Evolutionary conservation across 2,888 invertebrate genomes (phyloP).

Genomic region (Fragum fragum): DNA sequence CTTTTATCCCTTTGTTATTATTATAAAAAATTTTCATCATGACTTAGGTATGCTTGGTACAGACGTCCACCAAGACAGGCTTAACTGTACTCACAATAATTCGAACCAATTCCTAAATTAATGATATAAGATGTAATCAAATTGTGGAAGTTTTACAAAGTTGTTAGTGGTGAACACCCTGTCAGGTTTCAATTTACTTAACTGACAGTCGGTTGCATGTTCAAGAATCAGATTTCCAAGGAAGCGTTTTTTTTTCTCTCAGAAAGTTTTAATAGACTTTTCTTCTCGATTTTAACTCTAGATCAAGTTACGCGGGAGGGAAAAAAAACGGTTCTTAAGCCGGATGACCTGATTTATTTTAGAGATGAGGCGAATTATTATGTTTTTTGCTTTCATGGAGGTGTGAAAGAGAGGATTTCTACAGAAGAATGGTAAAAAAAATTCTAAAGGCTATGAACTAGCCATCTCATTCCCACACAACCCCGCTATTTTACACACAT

Average conservation of each 20-base stretch:
- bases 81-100: too few species aligned
- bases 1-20: too few species aligned
- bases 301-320: not conserved
- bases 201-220: slow-evolving; percentile 24
- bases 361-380: too few species aligned
- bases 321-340: not conserved
- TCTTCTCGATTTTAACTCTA: slow-evolving; percentile 6
- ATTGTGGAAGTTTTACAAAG: not conserved
- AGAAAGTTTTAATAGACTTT: slow-evolving; percentile 26
- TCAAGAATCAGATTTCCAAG: slow-evolving; percentile 14
- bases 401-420: too few species aligned
- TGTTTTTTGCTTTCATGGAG: too few species aligned
- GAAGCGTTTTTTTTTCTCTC: slow-evolving; percentile 3
- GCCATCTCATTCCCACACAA: too few species aligned
- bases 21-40: too few species aligned
- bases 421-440: too few species aligned
- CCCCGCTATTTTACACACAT: too few species aligned
- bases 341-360: slow-evolving; percentile 8
- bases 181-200: slow-evolving; percentile 22
- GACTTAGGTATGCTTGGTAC: too few species aligned
- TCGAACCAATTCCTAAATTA: not conserved
- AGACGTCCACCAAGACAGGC: too few species aligned
- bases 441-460: too few species aligned
- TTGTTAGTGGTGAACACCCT: not conserved
- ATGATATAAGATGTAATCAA: slow-evolving; percentile 4